These are phyloP conservation scores for Metopolophium dirhodum DNA, from an alignment of 1,140 invertebrate genomes.

Conservation along the genomic window DNA sequence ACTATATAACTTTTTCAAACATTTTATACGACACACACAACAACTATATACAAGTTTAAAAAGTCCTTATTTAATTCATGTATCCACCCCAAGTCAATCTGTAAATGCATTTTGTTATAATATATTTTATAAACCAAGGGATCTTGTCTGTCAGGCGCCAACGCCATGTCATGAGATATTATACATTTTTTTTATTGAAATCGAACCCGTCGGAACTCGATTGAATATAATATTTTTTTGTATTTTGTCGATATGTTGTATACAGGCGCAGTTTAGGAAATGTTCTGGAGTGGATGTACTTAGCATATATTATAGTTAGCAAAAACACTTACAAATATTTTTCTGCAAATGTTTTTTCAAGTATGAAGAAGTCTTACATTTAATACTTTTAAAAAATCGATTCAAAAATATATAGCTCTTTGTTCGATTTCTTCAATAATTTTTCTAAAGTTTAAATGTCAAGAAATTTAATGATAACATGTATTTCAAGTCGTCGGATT, in stretches of 20 bases:
- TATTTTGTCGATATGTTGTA: not conserved
- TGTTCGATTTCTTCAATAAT: not conserved
- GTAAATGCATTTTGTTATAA: not conserved
- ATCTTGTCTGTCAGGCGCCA: not conserved
- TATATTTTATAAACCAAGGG: not conserved
- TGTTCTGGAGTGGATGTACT: not conserved
- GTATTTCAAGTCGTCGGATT: not conserved
- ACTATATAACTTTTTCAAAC: not conserved
- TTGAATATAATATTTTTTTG: not conserved
- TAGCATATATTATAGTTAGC: not conserved
- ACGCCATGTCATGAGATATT: not conserved
- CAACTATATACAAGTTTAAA: not conserved
- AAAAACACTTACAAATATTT: slow-evolving; percentile 3
- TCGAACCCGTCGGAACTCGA: not conserved
- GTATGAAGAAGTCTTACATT: not conserved
- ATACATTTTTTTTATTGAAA: slow-evolving; percentile 27
- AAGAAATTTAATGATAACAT: not conserved
- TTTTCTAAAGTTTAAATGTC: not conserved
- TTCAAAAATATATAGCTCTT: not conserved
- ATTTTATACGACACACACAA: not conserved
- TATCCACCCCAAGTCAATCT: not conserved
- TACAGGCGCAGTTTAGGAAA: not conserved
- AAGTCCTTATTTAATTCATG: not conserved
- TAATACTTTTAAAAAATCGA: not conserved
- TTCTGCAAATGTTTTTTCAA: not conserved